Evolutionary conservation across 2,888 invertebrate genomes (phyloP), one percentile per base, ranked within the genome.

Genomic region (Drosophila pseudotalamancana): DNA sequence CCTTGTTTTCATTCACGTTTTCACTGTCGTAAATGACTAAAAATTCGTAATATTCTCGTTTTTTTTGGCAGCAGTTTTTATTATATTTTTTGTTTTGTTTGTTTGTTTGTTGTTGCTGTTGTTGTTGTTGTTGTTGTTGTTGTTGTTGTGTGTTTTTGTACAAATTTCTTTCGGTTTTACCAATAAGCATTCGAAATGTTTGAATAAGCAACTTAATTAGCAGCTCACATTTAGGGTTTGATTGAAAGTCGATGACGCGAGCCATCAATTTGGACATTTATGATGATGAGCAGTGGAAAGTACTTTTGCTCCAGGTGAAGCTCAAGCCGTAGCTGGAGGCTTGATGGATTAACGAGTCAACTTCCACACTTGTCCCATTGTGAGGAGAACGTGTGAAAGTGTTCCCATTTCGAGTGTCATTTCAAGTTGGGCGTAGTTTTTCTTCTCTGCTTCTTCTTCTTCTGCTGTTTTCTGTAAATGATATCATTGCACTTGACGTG

Each of bases 321-420:
- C 11, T 3, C 11, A 25, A 18, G 27, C 40, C 2, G 16, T 4
- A 12, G 21, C 16, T 19, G 49, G 9, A 3, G 37, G 18, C 32
- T 31, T 57, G 50, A 56, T 46, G 53, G 57, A 72, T 65, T 76
- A 72, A 72, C 66, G 56, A 37, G 34, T 54, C 49, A 46, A 37
- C 21, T 40, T 48, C 45, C 9, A 12, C 23, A 46, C 53, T 49
- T 65, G 55, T 35, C 46, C 66, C 43, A 57, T 54, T 68, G 63
- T 48, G 48, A 45, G 32, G 14, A 46, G 25, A 69, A 72, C 59
- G 72, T 73, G 89, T 86, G 86, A 87, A 87, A 87, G 86, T 87
- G 86, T 87, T 88, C 86, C 87, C 87, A 81, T 87, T 87, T 87
- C 64, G 35, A 67, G 72, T 82, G 69, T 61, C 60, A 72, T 65